These are phyloP conservation scores for Hyphantria cunea DNA, from an alignment of 1,140 invertebrate genomes.

Conservation along the genomic window DNA sequence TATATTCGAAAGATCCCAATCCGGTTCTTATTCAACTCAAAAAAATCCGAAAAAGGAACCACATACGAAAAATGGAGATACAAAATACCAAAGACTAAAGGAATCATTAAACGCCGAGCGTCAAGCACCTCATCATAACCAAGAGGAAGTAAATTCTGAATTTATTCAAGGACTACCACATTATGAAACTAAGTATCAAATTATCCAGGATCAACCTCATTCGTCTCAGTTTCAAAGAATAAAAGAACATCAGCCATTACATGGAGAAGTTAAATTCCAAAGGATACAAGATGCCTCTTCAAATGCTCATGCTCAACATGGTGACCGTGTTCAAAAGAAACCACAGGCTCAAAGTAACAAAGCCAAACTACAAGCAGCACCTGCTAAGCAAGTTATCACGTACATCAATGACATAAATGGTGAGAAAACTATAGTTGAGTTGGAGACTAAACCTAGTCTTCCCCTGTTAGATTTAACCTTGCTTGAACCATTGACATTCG, in stretches of 20 bases:
- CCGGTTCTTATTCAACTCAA: background rate
- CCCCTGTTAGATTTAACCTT: constrained; percentile 66
- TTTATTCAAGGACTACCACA: constrained; percentile 9
- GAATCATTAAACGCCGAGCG: background rate
- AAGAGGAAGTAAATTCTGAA: constrained; percentile 16
- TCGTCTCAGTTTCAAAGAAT: background rate
- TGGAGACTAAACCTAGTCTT: constrained; percentile 61
- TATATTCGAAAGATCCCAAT: constrained; percentile 28
- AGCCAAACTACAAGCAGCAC: constrained; percentile 45
- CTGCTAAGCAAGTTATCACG: constrained; percentile 49
- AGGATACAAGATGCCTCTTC: constrained; percentile 41
- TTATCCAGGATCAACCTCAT: background rate
- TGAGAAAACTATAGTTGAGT: constrained; percentile 55
- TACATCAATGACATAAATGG: constrained; percentile 51
- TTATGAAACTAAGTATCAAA: constrained; percentile 4
- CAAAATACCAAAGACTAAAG: constrained; percentile 5
- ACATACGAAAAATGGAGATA: background rate
- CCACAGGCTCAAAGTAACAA: constrained; percentile 37
- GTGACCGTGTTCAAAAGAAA: constrained; percentile 1
- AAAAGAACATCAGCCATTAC: background rate
- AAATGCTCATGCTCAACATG: constrained; percentile 3
- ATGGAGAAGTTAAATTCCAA: constrained; percentile 9
- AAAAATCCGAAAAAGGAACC: no score
- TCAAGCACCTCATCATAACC: background rate
- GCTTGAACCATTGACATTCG: constrained; percentile 68